Conservation (phyloP, 1,140 invertebrate species). For the Bombus confusus region DNA sequence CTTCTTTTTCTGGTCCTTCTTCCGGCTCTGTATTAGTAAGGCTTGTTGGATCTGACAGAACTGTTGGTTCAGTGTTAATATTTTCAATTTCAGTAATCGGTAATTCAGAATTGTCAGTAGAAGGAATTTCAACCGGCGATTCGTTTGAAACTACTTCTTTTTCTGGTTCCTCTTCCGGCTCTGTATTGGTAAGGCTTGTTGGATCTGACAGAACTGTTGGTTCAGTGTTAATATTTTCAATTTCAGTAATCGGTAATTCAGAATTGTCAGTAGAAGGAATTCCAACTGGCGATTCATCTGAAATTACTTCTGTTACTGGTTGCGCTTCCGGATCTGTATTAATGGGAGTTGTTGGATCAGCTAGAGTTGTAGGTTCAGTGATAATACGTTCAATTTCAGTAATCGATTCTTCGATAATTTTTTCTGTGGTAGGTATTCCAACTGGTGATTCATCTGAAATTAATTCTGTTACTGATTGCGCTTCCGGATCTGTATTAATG, state of each 20-base stretch:
- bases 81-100: no score
- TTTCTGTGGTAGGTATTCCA: not conserved
- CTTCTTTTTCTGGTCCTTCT: accelerated
- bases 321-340: not conserved
- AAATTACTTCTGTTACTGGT: accelerated
- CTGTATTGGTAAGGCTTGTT: not conserved
- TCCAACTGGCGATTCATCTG: accelerated
- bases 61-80: no score
- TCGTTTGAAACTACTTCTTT: not conserved
- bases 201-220: not conserved
- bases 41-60: accelerated
- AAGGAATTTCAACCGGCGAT: accelerated
- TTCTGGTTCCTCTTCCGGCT: not conserved
- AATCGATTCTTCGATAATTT: no score
- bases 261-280: no score
- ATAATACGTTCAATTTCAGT: no score
- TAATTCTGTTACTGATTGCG: accelerated
- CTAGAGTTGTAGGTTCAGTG: no score
- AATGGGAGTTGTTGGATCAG: no score
- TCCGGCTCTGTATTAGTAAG: not conserved
- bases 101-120: accelerated
- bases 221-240: not conserved
- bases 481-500: not conserved
- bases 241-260: no score
- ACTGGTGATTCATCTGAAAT: accelerated